Evolutionary conservation across 1,140 invertebrate species (phyloP), one percentile per base, ranked within the genome.

Genomic region (Polypedilum pembai): DNA sequence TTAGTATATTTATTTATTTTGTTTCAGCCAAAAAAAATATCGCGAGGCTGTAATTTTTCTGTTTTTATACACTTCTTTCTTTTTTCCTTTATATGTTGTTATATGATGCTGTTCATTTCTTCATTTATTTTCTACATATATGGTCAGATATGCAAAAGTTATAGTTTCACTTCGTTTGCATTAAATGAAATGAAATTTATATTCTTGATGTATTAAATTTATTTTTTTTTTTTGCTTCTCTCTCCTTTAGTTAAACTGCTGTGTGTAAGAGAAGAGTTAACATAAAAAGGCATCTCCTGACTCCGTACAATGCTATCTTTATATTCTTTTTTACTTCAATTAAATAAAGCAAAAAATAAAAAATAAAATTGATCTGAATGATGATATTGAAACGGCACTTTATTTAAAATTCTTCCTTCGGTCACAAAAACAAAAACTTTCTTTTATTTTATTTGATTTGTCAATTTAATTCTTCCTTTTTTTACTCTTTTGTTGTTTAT

Each of bases 181-280:
- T 69, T 69, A 69, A 69, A 69, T 69, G 65, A 69, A 69, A 69
- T 69, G 65, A 69, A 69, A 69, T 69, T 69, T 69, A 69, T 69
- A 69, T 69, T 69, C 65, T 69, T 69, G 65, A 69, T 69, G 65
- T 69, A 69, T 69, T 69, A 69, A 69, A 69, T 69, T 69, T 69
- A 69, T 21, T 69, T 69, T 69, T 69, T 18, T 69, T 66, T 66
- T 17, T 17, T 66, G 63, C 63, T 66, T 20, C n/a, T 69, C n/a
- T 56, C n/a, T 8, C 8, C 8, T 20, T 69, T 20, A 20, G 17
- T 18, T 69, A 20, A 69, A 33, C 24, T 33, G 24, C 24, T 5
- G 24, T 33, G 24, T 33, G 24, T 33, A 33, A 33, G 2, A 33
- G 24, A n/a, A 33, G 24, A 69, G 65, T 69, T 69, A 69, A 69